Conservation (phyloP, 92 coral and sea anemone species). For the Epizoanthus rinbou region DNA sequence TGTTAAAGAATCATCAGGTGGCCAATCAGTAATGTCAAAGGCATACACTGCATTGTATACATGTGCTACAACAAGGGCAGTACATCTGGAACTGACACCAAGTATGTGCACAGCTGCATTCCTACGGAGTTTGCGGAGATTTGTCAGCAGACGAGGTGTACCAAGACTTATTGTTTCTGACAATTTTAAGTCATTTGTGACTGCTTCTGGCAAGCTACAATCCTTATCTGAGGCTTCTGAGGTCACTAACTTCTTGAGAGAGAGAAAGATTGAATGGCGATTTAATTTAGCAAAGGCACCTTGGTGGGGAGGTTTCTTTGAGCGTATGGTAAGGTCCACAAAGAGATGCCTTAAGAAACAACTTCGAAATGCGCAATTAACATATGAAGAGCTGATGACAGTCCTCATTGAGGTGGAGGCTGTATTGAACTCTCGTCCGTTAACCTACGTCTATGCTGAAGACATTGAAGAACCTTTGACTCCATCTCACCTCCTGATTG, state of each 20-base stretch:
- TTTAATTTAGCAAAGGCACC: slow-evolving; percentile 7
- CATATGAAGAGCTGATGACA: slow-evolving; percentile 13
- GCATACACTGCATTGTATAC: slow-evolving; percentile 39
- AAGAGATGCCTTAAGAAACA: slow-evolving; percentile 19
- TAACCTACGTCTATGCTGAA: slow-evolving; percentile 19
- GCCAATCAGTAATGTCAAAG: slow-evolving; percentile 20
- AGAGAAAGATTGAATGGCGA: slow-evolving; percentile 4
- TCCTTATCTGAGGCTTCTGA: not conserved
- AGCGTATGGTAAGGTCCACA: slow-evolving; percentile 14
- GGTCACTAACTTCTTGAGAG: slow-evolving; percentile 14
- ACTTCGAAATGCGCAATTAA: not conserved
- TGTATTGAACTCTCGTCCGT: slow-evolving; percentile 7
- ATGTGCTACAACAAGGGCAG: slow-evolving; percentile 39
- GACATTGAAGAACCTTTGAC: slow-evolving; percentile 9
- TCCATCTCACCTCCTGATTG: not conserved
- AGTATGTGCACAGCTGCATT: slow-evolving; percentile 2
- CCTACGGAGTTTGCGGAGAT: slow-evolving; percentile 13
- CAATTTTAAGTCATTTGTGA: slow-evolving; percentile 25
- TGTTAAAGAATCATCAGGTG: slow-evolving; percentile 6
- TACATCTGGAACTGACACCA: slow-evolving; percentile 33
- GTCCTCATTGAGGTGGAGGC: slow-evolving; percentile 12
- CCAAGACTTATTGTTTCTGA: slow-evolving; percentile 14
- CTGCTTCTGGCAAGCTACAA: slow-evolving; percentile 10
- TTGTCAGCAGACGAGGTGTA: slow-evolving; percentile 9
- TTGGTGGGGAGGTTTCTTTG: slow-evolving; percentile 21